Base-by-base conservation (phyloP, 2,888 invertebrate genomes). In the Mesochorus sp. region DNA sequence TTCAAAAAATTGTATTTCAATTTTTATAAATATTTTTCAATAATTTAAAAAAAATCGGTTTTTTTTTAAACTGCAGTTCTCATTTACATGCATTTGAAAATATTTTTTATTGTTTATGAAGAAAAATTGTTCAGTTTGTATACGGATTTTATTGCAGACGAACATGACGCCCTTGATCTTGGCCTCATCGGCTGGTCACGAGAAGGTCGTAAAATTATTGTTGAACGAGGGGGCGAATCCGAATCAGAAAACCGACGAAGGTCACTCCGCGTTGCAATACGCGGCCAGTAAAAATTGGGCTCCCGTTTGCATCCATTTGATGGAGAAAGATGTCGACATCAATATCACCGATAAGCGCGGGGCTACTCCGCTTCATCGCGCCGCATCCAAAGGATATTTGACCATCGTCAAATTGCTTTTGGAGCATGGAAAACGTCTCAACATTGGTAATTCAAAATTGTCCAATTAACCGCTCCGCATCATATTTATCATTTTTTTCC, bases 251-350 rank as follows among this genome's bases (percentile, higher is more conserved):
- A 95, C 95, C 66, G 91, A 90, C 76, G 94, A 95, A 73, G 96
- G 96, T 0, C 97, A 97, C 90, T 95, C 96, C 37, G 93, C 97
- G 5, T 90, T 97, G 61, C 97, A 97, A 87, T 97, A 97, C 92
- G 96, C 96, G 44, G 95, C 96, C 76, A 97, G 97, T 0, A 97
- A 97, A 91, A 95, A 96, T 74, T 95, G 95, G 93, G 91, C 93
- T 83, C 93, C 95, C 91, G 94, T 97, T 80, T 94, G 94, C 55
- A 92, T 93, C 80, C 88, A 94, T 68, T 89, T 97, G 59, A 86
- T 97, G 44, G 92, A 94, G 59, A 93, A 93, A 83, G 94, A 94
- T 55, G 96, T 95, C 0, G 92, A 96, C 88, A 91, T 95, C 0
- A 96, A 96, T 88, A 93, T 95, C 49, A 86, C 89, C 14, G 96